Conservation (phyloP, 2,888 invertebrate genomes). For the Drosophila seclusa region DNA sequence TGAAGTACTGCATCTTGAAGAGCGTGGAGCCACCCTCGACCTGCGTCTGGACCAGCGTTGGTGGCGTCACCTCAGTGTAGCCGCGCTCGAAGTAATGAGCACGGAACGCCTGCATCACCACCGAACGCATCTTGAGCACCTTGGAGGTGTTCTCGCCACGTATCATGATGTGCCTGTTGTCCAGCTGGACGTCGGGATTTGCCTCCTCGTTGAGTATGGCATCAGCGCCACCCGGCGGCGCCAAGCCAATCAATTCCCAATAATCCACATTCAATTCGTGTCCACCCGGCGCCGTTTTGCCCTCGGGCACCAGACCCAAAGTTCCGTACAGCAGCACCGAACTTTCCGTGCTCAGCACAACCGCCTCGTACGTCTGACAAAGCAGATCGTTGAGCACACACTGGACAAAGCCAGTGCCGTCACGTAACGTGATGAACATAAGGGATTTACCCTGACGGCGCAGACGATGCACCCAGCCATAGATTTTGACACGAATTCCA, state of each 20-base stretch:
- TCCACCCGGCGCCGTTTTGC: constrained; percentile 94
- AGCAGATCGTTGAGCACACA: constrained; percentile 93
- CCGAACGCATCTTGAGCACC: constrained; percentile 94
- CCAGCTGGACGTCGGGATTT: constrained; percentile 97
- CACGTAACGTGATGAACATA: constrained; percentile 97
- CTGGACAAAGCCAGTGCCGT: constrained; percentile 98
- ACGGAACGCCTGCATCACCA: constrained; percentile 92
- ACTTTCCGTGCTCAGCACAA: constrained; percentile 95
- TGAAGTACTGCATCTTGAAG: constrained; percentile 92
- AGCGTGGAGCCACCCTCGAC: constrained; percentile 99
- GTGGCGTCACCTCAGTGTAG: constrained; percentile 97
- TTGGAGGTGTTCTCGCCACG: constrained; percentile 99
- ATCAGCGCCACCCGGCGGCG: constrained; percentile 99
- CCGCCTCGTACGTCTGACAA: constrained; percentile 96
- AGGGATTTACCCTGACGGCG: constrained; percentile 96
- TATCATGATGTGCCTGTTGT: constrained; percentile 98
- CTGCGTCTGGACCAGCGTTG: constrained; percentile 99
- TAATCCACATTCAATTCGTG: constrained; percentile 95
- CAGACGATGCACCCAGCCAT: constrained; percentile 98
- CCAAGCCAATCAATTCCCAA: constrained; percentile 95
- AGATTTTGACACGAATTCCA: constrained; percentile 91
- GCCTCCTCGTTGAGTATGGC: constrained; percentile 98
- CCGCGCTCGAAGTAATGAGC: constrained; percentile 92
- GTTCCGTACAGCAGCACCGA: constrained; percentile 93
- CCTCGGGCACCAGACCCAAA: constrained; percentile 93